Conservation (phyloP, 2,113 vertebrate genomes). For the Platysteira castanea region DNA sequence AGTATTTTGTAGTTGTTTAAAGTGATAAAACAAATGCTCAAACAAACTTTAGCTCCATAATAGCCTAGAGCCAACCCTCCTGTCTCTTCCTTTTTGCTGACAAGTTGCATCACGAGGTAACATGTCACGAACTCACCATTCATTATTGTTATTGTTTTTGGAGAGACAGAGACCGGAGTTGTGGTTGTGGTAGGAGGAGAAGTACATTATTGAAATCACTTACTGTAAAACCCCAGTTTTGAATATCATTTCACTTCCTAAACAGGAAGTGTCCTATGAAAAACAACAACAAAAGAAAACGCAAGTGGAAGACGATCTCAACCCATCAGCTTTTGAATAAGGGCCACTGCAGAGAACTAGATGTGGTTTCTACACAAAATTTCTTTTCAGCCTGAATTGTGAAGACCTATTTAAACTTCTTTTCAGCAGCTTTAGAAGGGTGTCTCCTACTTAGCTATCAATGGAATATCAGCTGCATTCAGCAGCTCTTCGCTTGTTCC, state of each 20-base stretch:
- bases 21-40: background rate
- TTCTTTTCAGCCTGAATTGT: background rate
- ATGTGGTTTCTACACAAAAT: background rate
- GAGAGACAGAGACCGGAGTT: background rate
- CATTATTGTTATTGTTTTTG: constrained; percentile 26
- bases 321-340: background rate
- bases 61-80: background rate
- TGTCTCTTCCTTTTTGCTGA: constrained; percentile 9
- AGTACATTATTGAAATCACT: constrained; percentile 33
- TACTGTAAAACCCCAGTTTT: constrained; percentile 46
- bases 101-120: constrained; percentile 9
- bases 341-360: background rate
- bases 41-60: background rate
- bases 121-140: constrained; percentile 4
- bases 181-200: constrained; percentile 40
- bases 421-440: constrained; percentile 5
- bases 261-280: constrained; percentile 13
- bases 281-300: constrained; percentile 14
- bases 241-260: constrained; percentile 31
- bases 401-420: constrained; percentile 25
- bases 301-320: background rate
- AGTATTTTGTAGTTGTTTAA: background rate
- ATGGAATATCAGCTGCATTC: constrained; percentile 38
- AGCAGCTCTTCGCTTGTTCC: background rate
- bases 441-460: constrained; percentile 39